These are phyloP conservation scores for Dusona sp. DNA, from an alignment of 2,888 invertebrate species.

Conservation along the genomic window DNA sequence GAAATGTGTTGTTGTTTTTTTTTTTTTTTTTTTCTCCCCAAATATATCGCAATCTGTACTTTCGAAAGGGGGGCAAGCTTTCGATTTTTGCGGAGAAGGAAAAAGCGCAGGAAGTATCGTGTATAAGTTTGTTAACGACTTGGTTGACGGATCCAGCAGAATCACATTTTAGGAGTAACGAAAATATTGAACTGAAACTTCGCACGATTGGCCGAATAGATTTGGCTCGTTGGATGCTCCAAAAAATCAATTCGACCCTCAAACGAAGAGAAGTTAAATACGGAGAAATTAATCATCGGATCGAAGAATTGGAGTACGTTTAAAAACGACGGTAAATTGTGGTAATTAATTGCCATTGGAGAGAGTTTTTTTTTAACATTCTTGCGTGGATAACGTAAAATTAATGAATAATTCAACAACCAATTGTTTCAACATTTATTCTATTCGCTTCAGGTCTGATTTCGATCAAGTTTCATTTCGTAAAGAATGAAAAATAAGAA, in stretches of 20 bases:
- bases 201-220: conserved; percentile 65
- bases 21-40: not conserved
- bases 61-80: conserved; percentile 44
- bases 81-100: conserved; percentile 58
- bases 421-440: not conserved
- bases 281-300: conserved; percentile 35
- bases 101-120: conserved; percentile 45
- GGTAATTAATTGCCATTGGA: conserved; percentile 46
- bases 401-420: not conserved
- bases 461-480: not conserved
- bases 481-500: not conserved
- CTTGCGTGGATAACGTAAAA: not conserved
- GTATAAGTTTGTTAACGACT: conserved; percentile 55
- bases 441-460: not conserved
- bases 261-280: conserved; percentile 44
- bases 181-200: conserved; percentile 65
- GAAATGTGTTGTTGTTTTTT: not conserved
- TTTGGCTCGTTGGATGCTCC: conserved; percentile 64
- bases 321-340: conserved; percentile 65
- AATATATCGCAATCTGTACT: not conserved
- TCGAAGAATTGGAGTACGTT: conserved; percentile 70
- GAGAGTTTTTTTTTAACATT: conserved; percentile 25
- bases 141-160: conserved; percentile 67
- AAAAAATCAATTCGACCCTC: conserved; percentile 50
- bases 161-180: conserved; percentile 47